Conservation (phyloP, 2,113 vertebrate genomes). For the Emydocephalus ijimae region DNA sequence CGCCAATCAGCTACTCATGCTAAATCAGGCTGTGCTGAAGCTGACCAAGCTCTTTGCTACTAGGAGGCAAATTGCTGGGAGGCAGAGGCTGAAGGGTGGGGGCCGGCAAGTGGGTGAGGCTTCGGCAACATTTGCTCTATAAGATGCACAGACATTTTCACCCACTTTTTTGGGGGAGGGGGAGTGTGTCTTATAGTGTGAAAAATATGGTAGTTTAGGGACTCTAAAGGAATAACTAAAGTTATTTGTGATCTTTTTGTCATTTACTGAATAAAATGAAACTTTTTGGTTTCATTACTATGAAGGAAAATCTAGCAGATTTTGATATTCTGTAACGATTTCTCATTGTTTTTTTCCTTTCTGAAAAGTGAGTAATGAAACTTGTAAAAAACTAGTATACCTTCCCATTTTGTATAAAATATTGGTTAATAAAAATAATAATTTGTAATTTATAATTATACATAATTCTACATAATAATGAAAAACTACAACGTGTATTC, state of each 20-base stretch:
- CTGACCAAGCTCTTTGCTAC: no score
- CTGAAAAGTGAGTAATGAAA: conserved; percentile 6
- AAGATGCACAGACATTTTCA: no score
- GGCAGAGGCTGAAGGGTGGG: no score
- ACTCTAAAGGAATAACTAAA: conserved; percentile 56
- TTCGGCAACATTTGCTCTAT: no score
- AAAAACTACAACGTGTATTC: background rate
- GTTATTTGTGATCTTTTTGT: conserved; percentile 49
- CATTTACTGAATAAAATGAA: conserved; percentile 47
- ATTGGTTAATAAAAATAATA: background rate
- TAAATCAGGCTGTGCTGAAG: no score
- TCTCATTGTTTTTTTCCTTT: background rate
- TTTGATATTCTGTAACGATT: conserved; percentile 26
- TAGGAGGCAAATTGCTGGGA: no score
- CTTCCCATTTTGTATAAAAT: background rate
- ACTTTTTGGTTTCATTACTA: conserved; percentile 54
- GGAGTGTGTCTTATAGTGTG: no score
- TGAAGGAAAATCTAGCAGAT: conserved; percentile 53
- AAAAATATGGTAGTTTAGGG: conserved; percentile 43
- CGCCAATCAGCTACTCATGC: no score
- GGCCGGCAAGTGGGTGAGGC: no score
- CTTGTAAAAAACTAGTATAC: conserved; percentile 1
- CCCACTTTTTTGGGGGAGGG: no score
- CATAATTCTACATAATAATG: background rate
- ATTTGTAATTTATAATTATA: background rate